Percentiles rank a stretch among this genome's conserved stretches.
Conservation (phyloP, 2,888 invertebrate species). For the Penaeus monodon region DNA sequence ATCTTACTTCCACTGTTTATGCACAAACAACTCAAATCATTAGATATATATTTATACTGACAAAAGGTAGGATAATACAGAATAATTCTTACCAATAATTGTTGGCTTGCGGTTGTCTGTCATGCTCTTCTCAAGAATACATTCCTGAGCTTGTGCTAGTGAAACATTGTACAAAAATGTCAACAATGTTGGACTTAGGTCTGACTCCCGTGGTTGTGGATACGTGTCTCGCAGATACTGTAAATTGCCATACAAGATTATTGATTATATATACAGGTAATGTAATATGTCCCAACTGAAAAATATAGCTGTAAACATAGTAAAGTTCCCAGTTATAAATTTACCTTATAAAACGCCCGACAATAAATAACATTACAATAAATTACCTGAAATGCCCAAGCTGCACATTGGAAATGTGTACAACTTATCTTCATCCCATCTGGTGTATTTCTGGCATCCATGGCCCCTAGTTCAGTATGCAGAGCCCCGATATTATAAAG, state of each 20-base stretch:
- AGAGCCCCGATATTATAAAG: slow-evolving; percentile 95
- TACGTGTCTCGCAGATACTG: slow-evolving; percentile 81
- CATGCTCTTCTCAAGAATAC: slow-evolving; percentile 97
- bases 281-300: not conserved
- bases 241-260: slow-evolving; percentile 54
- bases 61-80: not conserved
- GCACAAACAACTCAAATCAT: not conserved
- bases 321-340: too few relatives aligned
- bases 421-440: slow-evolving; percentile 97
- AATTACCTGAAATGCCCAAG: slow-evolving; percentile 85
- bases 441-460: slow-evolving; percentile 83
- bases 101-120: slow-evolving; percentile 93
- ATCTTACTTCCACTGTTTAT: not conserved
- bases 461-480: slow-evolving; percentile 88
- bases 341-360: too few relatives aligned
- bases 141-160: slow-evolving; percentile 96
- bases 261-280: not conserved
- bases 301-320: too few relatives aligned
- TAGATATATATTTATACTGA: not conserved
- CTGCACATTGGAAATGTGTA: slow-evolving; percentile 96
- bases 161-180: slow-evolving; percentile 85
- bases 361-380: too few relatives aligned
- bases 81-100: slow-evolving; percentile 76
- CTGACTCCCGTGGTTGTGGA: slow-evolving; percentile 79
- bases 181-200: slow-evolving; percentile 81